phyloP scores from a whole-genome alignment of 2,113 vertebrate species.

The Heliornis fulica region DNA sequence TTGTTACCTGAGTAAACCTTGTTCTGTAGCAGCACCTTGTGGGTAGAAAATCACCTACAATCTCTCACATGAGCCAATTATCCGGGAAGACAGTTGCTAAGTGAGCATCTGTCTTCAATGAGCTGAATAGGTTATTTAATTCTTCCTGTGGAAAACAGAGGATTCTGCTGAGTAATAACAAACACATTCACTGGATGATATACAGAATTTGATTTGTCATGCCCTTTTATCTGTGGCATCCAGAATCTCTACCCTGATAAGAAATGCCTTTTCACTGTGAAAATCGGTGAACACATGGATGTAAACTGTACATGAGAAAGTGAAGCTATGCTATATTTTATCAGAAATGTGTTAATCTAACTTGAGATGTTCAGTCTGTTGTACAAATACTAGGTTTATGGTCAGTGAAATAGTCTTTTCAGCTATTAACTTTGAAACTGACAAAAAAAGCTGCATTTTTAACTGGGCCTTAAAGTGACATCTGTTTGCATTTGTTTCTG shows the following conservation, averaged over 20 bases:
- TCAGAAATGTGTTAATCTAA: background rate
- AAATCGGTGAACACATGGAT: background rate
- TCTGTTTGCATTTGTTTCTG: background rate
- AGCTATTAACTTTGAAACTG: background rate
- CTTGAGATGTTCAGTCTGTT: background rate
- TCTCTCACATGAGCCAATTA: background rate
- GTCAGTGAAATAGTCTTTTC: background rate
- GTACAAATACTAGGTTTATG: background rate
- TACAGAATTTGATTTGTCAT: background rate
- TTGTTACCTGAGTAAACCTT: background rate
- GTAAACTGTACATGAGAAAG: background rate
- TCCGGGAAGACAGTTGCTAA: background rate
- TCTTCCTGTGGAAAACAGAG: background rate
- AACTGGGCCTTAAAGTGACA: background rate
- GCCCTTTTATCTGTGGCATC: background rate
- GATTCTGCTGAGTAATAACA: background rate
- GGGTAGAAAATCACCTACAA: slow-evolving; percentile 4
- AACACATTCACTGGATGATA: background rate
- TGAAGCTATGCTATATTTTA: background rate
- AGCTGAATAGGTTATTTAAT: background rate
- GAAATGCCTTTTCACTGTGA: background rate
- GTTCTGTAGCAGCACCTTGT: slow-evolving; percentile 65
- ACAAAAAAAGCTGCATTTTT: background rate
- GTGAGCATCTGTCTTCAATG: background rate
- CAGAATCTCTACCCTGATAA: background rate